These are phyloP conservation scores for Neelides sp. DNA, from an alignment of 1,140 invertebrate species.

Conservation along the genomic window DNA sequence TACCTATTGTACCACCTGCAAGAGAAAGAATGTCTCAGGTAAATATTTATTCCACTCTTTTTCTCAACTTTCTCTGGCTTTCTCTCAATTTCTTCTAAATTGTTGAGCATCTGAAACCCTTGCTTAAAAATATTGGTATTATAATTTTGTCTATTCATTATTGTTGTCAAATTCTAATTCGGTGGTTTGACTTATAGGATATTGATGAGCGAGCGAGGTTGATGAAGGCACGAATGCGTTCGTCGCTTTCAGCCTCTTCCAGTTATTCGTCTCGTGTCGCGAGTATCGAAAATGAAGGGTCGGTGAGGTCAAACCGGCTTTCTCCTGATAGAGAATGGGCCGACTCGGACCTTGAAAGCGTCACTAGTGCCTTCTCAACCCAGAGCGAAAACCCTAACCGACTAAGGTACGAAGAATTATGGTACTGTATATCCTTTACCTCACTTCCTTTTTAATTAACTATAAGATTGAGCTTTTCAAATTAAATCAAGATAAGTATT, in stretches of 20 bases:
- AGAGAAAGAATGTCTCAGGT: slow-evolving; percentile 30
- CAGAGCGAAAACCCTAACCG: slow-evolving; percentile 59
- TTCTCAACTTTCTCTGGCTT: not conserved
- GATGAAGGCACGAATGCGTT: slow-evolving; percentile 49
- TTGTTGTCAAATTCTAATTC: slow-evolving; percentile 31
- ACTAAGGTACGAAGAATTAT: slow-evolving; percentile 46
- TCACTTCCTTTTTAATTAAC: no score
- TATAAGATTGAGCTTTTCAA: no score
- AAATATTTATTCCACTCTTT: slow-evolving; percentile 1
- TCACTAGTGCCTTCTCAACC: slow-evolving; percentile 73
- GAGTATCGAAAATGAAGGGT: slow-evolving; percentile 28
- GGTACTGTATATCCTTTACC: no score
- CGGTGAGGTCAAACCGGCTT: slow-evolving; percentile 9
- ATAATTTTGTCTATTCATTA: not conserved
- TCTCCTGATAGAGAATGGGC: slow-evolving; percentile 45
- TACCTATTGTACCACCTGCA: slow-evolving; percentile 46
- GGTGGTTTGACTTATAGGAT: slow-evolving; percentile 53
- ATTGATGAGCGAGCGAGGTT: slow-evolving; percentile 66
- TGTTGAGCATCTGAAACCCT: not conserved
- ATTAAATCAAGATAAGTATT: no score
- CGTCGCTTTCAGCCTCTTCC: slow-evolving; percentile 26
- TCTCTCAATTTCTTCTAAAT: not conserved
- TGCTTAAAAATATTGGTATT: not conserved
- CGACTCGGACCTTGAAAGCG: slow-evolving; percentile 79
- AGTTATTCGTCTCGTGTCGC: slow-evolving; percentile 28